These are phyloP conservation scores for Haplotaxodon microlepis DNA, from an alignment of 2,113 vertebrate genomes.

Conservation along the genomic window DNA sequence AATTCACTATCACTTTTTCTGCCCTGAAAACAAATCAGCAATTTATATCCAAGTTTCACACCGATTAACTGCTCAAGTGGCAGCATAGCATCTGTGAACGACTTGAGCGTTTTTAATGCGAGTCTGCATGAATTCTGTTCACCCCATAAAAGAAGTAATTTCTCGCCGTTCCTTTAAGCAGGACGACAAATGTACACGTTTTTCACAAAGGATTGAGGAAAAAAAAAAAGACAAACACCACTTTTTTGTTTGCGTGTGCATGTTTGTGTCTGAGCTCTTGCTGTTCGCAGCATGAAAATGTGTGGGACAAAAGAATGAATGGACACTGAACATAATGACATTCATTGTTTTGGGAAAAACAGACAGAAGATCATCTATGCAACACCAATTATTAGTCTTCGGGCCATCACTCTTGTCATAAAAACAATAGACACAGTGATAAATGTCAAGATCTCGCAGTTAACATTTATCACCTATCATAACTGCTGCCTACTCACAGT, in stretches of 20 bases:
- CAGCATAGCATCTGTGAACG: neutral
- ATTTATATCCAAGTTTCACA: neutral
- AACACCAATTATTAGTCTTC: neutral
- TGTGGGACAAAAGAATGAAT: slow-evolving; percentile 34
- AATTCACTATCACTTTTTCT: neutral
- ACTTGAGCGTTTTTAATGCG: neutral
- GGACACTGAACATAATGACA: slow-evolving; percentile 8
- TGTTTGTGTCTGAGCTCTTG: neutral
- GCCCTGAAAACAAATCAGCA: neutral
- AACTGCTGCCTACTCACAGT: neutral
- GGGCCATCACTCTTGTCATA: neutral
- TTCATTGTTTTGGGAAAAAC: slow-evolving; percentile 1
- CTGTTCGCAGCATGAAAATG: slow-evolving; percentile 8
- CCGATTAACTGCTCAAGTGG: neutral
- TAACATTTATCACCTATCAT: neutral
- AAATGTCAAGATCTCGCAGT: neutral
- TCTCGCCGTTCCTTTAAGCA: neutral
- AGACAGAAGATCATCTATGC: neutral
- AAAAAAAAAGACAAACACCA: neutral
- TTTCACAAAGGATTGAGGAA: neutral
- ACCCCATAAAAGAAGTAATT: neutral
- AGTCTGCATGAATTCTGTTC: neutral
- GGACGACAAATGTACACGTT: neutral
- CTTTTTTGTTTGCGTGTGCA: neutral
- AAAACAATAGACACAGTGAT: neutral